phyloP scores from a whole-genome alignment of 2,113 vertebrate species.

The Oreochromis spilurus region DNA sequence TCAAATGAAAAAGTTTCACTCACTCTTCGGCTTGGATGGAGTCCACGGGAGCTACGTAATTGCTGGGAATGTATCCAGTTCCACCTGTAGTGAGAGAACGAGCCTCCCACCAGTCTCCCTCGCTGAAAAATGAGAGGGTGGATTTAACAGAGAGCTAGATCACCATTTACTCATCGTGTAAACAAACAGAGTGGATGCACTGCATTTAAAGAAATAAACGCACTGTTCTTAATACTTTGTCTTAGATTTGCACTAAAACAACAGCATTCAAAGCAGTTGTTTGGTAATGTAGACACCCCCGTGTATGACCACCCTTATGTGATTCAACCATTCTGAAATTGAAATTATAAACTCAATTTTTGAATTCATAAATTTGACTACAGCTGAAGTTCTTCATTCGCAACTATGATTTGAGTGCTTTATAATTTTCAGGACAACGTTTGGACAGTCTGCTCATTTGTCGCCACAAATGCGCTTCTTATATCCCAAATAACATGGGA shows the following conservation, averaged over 20 bases:
- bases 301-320: neutral
- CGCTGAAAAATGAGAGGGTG: conserved; percentile 70
- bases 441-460: neutral
- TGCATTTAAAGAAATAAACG: neutral
- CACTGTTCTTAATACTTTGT: neutral
- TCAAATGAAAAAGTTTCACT: conserved; percentile 57
- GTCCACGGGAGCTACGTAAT: conserved; percentile 98
- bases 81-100: conserved; percentile 94
- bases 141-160: neutral
- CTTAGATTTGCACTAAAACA: neutral
- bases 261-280: neutral
- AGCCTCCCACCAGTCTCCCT: conserved; percentile 99
- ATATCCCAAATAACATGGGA: neutral
- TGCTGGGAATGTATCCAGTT: conserved; percentile 98
- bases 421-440: neutral
- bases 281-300: neutral
- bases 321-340: neutral
- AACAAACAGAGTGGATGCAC: neutral
- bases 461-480: neutral
- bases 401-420: neutral
- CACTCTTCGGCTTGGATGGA: conserved; percentile 99
- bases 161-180: neutral
- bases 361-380: neutral
- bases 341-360: neutral
- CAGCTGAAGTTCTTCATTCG: neutral